Conservation (phyloP, 2,888 invertebrate species). For the Pristionchus japonicus region DNA sequence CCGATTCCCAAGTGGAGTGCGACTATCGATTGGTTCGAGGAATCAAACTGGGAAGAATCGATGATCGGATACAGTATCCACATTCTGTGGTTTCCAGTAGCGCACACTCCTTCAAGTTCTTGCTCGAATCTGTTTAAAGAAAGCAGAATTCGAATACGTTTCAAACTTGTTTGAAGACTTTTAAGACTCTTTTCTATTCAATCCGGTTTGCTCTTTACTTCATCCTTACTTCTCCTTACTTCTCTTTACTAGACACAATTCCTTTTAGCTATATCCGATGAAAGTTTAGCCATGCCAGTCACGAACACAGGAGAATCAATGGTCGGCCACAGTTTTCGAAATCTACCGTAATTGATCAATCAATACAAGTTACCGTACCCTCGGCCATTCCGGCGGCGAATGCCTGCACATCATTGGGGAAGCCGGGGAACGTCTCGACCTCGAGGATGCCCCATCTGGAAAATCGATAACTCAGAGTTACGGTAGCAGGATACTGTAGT, state of each 20-base stretch:
- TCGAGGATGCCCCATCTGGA: conserved; percentile 73
- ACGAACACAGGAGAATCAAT: not conserved
- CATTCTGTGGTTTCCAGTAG: too few species aligned
- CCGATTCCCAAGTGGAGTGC: not conserved
- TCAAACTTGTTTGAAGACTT: too few species aligned
- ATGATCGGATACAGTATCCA: not conserved
- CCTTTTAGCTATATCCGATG: too few species aligned
- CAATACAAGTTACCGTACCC: conserved; percentile 52
- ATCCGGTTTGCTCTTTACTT: too few species aligned
- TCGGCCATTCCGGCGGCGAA: conserved; percentile 73
- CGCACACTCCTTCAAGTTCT: too few species aligned
- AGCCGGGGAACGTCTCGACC: conserved; percentile 69
- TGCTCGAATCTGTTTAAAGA: too few species aligned
- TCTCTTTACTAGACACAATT: too few species aligned
- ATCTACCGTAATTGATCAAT: not conserved
- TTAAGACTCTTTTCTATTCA: too few species aligned
- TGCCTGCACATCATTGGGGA: conserved; percentile 68
- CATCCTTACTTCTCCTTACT: too few species aligned
- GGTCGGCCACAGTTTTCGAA: not conserved
- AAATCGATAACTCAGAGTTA: conserved; percentile 5
- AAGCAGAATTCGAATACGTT: too few species aligned
- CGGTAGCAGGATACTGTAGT: not conserved
- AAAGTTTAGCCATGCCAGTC: too few species aligned
- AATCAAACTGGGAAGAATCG: not conserved
- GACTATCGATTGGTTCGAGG: not conserved